Base-by-base conservation (phyloP, 1,140 invertebrate genomes). In the Trachelipus rathkii region DNA sequence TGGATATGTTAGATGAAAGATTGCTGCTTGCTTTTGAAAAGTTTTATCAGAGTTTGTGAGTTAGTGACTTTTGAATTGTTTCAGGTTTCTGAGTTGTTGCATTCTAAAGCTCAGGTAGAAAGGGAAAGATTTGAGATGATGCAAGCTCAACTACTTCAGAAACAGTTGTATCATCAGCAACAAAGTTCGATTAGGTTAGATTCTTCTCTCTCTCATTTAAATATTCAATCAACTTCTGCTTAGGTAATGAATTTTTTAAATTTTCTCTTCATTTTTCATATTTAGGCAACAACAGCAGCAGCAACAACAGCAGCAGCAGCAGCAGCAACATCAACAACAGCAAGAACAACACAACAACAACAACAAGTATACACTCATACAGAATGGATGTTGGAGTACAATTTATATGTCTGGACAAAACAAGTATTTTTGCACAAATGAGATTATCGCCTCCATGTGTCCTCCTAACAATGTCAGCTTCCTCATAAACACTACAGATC, bases 371-470 rank as follows among this genome's bases (percentile, higher is more conserved):
- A 67, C 78, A 79, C 21, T 74, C 91, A 79, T 92, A 11, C 88
- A 89, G 90, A 45, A 87, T 89, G 60, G 90, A 91, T 44, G 88
- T 19, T 92, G 90, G 86, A 85, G 86, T 71, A n/a, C n/a, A 86
- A 85, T 0, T 78, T 92, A 10, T 86, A 85, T 76, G n/a, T 86
- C 88, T 0, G 82, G 87, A 0, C 89, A 91, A 74, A 90, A 82
- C 86, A 86, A 79, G 79, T 89, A 44, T 86, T 89, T 4, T 79
- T 86, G 44, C 88, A 74, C 88, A 87, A 72, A 83, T 89, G 74
- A 82, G 77, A 84, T 85, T 80, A 84, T 87, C n/a, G 81, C 81
- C 87, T 50, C 86, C 75, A 23, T 45, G 72, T 46, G 76, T 79
- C n/a, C 71, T 75, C 73, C 77, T 75, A 19, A 76, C 44, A 19